Conservation (phyloP, 2,113 vertebrate species). For the Serranochromis macrocephalus region DNA sequence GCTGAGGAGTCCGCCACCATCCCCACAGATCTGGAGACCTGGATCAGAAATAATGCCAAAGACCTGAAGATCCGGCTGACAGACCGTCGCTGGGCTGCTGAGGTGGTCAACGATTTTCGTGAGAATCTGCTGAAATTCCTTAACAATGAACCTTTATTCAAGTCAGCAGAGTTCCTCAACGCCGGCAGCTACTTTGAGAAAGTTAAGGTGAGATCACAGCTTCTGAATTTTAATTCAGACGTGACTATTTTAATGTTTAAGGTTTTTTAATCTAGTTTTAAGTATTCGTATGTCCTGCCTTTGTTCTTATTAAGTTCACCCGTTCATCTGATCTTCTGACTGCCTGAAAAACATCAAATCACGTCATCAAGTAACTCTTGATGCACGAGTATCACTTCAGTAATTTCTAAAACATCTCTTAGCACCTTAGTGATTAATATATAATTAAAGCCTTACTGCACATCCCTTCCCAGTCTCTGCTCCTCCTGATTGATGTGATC, state of each 20-base stretch:
- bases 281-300: fast-evolving
- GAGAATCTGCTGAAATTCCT: slow-evolving; percentile 53
- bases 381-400: background rate
- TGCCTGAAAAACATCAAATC: background rate
- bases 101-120: slow-evolving; percentile 55
- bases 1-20: background rate
- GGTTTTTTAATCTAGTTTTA: background rate
- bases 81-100: slow-evolving; percentile 28
- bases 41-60: slow-evolving; percentile 21
- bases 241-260: background rate
- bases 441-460: background rate
- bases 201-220: slow-evolving; percentile 47
- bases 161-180: slow-evolving; percentile 28
- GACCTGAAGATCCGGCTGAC: slow-evolving; percentile 10
- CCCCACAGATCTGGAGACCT: background rate
- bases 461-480: background rate
- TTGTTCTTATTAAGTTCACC: background rate
- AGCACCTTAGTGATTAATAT: background rate
- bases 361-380: background rate
- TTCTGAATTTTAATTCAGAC: background rate
- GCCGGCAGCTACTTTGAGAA: slow-evolving; percentile 63
- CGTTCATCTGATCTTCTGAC: background rate
- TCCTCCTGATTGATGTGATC: background rate
- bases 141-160: slow-evolving; percentile 44
- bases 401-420: background rate